Evolutionary conservation across 2,113 vertebrate species (phyloP), one percentile per base, ranked within the genome.

Genomic region (Phocoena phocoena): DNA sequence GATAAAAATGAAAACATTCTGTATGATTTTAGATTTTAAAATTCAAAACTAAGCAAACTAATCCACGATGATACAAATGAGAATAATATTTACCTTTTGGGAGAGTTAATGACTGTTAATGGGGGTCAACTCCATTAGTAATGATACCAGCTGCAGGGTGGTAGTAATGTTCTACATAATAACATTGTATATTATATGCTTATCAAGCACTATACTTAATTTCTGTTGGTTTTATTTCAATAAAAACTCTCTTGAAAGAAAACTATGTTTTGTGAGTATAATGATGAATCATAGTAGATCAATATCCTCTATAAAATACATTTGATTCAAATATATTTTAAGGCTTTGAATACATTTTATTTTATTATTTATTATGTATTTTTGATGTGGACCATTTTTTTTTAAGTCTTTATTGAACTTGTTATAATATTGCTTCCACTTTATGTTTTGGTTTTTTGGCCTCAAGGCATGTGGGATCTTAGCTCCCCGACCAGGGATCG

Each of bases 41-140:
- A 62, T 76, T 94, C 60, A 86, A 93, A 97, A 91, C 58, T 50
- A 93, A 91, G 15, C 25, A 80, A 94, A 94, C 6, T 33, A 96
- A 87, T 80, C 44, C 23, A 71, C 23, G 8, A 60, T 76, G 73
- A n/a, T 25, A 92, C 26, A 95, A 86, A 94, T 92, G 15, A 79
- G 3, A 94, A 70, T 26, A 79, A 38, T 83, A 41, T 58, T 87
- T 65, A 65, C 23, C 14, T 91, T 55, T 67, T n/a, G 23, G 55
- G 18, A 84, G 26, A 17, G 28, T 83, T 84, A 96, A 83, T 68
- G 17, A 62, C 47, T 53, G 20, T 8, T 71, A 93, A 17, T 65
- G 36, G 58, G 6, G 12, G 63, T 70, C 74, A 55, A 25, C 2
- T 77, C 33, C 74, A 50, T 6, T 70, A 53, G 68, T 31, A 90